Evolutionary conservation across 2,113 vertebrate species (phyloP).

Genomic region (Connochaetes taurinus): DNA sequence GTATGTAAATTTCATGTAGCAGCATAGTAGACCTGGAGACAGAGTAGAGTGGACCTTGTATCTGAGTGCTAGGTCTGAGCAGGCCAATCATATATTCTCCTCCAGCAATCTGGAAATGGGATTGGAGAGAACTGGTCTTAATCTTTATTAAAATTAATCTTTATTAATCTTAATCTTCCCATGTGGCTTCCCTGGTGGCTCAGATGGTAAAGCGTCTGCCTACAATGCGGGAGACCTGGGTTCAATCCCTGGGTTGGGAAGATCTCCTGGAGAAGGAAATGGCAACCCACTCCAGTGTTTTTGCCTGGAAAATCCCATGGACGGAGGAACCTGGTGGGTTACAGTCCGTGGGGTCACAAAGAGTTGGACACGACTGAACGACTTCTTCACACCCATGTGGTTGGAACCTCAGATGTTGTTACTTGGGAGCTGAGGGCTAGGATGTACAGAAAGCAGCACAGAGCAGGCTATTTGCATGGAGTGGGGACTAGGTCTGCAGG

Average conservation of each 20-base stretch:
- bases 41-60: not conserved
- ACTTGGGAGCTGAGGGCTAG: not conserved
- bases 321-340: too few relatives aligned
- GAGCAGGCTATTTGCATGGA: not conserved
- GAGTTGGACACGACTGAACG: rapidly evolving
- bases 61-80: not conserved
- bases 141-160: not conserved
- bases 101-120: not conserved
- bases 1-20: not conserved
- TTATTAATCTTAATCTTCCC: not conserved
- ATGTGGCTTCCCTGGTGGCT: not conserved
- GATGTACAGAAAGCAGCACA: not conserved
- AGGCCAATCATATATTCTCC: not conserved
- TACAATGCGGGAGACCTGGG: too few relatives aligned
- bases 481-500: not conserved
- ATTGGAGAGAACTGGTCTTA: not conserved
- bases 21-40: not conserved
- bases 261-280: too few relatives aligned
- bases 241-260: too few relatives aligned
- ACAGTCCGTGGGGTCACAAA: too few relatives aligned
- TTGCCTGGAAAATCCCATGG: too few relatives aligned
- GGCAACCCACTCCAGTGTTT: too few relatives aligned
- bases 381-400: too few relatives aligned
- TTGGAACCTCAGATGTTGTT: not conserved
- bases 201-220: too few relatives aligned